A percentile compares a stretch with the other conserved stretches of the same genome.
phyloP scores from a whole-genome alignment of 1,140 invertebrate genomes.

The Physella acuta region DNA sequence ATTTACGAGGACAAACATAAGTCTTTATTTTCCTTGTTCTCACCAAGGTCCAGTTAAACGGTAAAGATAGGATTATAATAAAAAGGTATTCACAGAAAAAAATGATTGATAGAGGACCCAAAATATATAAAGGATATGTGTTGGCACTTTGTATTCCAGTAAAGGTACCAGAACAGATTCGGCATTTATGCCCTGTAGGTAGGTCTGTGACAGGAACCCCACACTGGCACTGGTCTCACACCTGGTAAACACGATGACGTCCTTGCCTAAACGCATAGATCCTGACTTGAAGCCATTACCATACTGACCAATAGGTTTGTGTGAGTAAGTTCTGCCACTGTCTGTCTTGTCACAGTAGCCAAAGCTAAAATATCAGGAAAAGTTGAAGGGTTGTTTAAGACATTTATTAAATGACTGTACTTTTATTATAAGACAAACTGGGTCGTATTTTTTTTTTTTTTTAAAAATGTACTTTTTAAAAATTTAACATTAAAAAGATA shows the following conservation, averaged over 20 bases:
- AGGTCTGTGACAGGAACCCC: too few relatives aligned
- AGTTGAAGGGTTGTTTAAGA: too few relatives aligned
- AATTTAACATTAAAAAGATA: background rate
- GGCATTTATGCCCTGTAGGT: conserved; percentile 42
- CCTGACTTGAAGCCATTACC: conserved; percentile 58
- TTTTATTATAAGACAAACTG: too few relatives aligned
- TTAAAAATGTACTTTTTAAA: background rate
- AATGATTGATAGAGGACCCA: too few relatives aligned
- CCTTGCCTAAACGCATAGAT: too few relatives aligned
- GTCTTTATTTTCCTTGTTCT: too few relatives aligned
- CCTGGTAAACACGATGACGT: conserved; percentile 54
- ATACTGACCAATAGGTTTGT: conserved; percentile 54
- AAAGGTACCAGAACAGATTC: conserved; percentile 55
- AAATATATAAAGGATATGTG: conserved; percentile 44
- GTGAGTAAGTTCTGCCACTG: conserved; percentile 34
- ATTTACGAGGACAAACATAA: too few relatives aligned
- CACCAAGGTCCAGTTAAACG: too few relatives aligned
- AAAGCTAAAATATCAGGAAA: conserved; percentile 46
- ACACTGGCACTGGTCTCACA: conserved; percentile 37
- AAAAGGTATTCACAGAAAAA: too few relatives aligned
- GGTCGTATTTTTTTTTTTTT: too few relatives aligned
- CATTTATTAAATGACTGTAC: too few relatives aligned
- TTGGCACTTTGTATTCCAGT: conserved; percentile 43
- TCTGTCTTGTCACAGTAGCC: conserved; percentile 54
- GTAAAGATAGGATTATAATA: too few relatives aligned